Percentiles rank a stretch among this genome's conserved stretches.
Evolutionary conservation across 30 jellyfish, hydroid and myxozoan species (phyloP).

Genomic region (Rhopilema esculentum): DNA sequence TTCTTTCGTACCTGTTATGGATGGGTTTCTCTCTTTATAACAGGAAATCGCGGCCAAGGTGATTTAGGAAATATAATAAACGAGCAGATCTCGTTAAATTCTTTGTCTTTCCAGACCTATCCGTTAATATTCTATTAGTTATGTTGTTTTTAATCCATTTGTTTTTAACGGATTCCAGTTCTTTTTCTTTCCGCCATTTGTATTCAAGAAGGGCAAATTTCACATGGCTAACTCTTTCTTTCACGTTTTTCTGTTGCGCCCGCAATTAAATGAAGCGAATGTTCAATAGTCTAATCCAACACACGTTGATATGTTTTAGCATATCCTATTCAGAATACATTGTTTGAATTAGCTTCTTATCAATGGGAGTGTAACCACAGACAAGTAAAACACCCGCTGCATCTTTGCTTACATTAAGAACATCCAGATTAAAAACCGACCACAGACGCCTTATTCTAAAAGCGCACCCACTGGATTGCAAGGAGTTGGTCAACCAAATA

Average conservation of each 20-base stretch:
- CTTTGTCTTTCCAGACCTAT: not conserved
- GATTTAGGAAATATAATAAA: not conserved
- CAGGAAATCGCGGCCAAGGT: not conserved
- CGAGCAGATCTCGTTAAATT: not conserved
- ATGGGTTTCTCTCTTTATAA: no score
- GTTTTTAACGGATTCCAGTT: not conserved
- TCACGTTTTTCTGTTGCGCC: not conserved
- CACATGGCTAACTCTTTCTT: not conserved
- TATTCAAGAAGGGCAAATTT: not conserved
- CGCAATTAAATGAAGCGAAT: not conserved
- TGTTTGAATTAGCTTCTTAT: not conserved
- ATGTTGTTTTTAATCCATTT: not conserved
- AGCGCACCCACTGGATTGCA: not conserved
- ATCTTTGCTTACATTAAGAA: not conserved
- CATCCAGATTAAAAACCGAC: not conserved
- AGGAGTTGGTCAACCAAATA: no score
- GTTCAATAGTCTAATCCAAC: not conserved
- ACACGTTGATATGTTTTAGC: not conserved
- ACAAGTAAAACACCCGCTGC: not conserved
- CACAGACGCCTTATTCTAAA: not conserved
- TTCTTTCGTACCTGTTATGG: not conserved
- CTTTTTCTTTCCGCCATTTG: not conserved
- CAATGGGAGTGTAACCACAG: not conserved
- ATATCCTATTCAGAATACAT: not conserved
- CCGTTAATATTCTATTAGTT: not conserved